Base-by-base conservation (phyloP, 1,140 invertebrate species). In the Mya arenaria region DNA sequence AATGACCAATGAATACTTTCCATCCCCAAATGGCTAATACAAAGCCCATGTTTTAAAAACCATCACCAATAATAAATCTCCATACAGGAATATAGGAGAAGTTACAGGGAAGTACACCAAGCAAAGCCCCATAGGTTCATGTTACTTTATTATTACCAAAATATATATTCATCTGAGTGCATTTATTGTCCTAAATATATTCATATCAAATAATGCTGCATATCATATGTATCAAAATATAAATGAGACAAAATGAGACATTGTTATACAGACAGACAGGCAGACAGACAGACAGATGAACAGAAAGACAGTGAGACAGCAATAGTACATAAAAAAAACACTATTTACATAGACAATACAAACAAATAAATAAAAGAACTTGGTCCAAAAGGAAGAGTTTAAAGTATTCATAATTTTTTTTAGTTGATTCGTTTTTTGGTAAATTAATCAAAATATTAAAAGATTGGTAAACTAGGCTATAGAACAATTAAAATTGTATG, bases 271-370 rank as follows among this genome's bases (percentile, higher is more conserved):
- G 28, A 65, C 28, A 36, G 34, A 65, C n/a, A 8, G 62, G 34
- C 13, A 34, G 62, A 65, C 32, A 65, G 34, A 65, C 15, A 65
- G 62, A 4, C 15, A 65, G 17, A 36, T 34, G 62, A 65, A 65
- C 3, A 65, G 25, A 32, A 30, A 65, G 3, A 34, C 13, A 32
- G 32, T 6, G n/a, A 19, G 19, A 56, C n/a, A 56, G n/a, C n/a
- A 56, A 19, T 19, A 28, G n/a, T 6, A 36, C 4, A 34, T n/a
- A 30, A 3, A 65, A n/a, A 34, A 8, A 19, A 34, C 23, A 34
- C 28, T 65, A 32, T 65, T 30, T 65, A 65, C 62, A 65, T 17
- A 32, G 23, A 36, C 28, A 13, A 19, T 8, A 34, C 28, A 65
- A 65, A 65, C 1, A 62, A 17, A 62, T 62, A 32, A 62, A 62